A percentile compares a stretch with the other conserved stretches of the same genome.
phyloP scores from a whole-genome alignment of 2,113 vertebrate species.

The Corapipo altera region DNA sequence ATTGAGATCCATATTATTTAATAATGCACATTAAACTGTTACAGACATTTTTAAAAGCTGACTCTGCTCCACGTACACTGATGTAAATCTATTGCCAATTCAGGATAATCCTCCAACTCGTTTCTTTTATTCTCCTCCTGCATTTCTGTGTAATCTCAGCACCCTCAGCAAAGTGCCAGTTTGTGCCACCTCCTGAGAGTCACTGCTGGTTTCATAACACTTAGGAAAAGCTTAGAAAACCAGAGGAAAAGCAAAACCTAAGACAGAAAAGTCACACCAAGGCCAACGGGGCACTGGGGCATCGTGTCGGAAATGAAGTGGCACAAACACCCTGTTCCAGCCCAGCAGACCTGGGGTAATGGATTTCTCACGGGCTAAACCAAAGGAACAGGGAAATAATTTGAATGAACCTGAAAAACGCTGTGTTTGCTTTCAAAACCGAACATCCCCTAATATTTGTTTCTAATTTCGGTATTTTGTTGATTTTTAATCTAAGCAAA shows the following conservation, averaged over 20 bases:
- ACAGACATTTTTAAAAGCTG: background rate
- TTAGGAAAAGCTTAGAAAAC: background rate
- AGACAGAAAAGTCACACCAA: rapidly evolving
- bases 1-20: background rate
- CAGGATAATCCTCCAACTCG: rapidly evolving
- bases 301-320: rapidly evolving
- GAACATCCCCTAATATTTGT: background rate
- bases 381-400: background rate
- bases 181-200: background rate
- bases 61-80: background rate
- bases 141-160: rapidly evolving
- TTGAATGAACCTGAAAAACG: background rate
- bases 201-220: rapidly evolving
- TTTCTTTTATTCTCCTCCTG: rapidly evolving
- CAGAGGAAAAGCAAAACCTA: rapidly evolving
- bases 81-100: rapidly evolving
- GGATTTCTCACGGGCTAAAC: background rate
- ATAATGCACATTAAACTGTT: background rate
- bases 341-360: rapidly evolving
- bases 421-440: background rate
- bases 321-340: rapidly evolving
- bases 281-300: rapidly evolving
- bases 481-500: background rate
- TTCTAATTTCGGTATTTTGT: background rate
- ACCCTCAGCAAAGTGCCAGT: rapidly evolving